Base-by-base conservation (phyloP, 2,113 vertebrate genomes). In the Cnemophilus loriae region DNA sequence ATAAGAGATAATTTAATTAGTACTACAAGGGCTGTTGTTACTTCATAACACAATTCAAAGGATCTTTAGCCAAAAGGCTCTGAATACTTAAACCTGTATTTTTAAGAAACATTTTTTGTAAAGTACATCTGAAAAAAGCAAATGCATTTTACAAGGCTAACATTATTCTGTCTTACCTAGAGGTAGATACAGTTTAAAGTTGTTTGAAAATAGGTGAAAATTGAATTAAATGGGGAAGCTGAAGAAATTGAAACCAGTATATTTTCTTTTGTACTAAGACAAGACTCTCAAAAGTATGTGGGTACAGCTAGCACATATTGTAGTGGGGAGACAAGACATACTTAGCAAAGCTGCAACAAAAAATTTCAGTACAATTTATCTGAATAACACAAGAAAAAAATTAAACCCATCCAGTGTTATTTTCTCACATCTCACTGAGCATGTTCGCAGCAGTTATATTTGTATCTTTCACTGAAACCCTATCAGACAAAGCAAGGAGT, bases 241-340 rank as follows among this genome's bases (percentile, higher is more conserved):
- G 14, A 89, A 77, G 39, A 80, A 94, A 84, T 13, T 76, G 27
- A 95, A 94, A 67, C 5, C 4, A 84, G 39, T 23, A 8, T 14
- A 37, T 57, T 83, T 89, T 59, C 21, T 71, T 80, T 64, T 85
- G 33, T 83, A 30, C 28, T 53, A 80, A 67, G 80, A 52, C 14
- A 87, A 50, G 39, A 60, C 87, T 82, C 30, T 84, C 20, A 49
- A 39, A 87, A 61, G 4, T 59, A 35, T 68, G 7, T 8, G 7
- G 1, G 13, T 75, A 65, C 1, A 21, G n/a, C 63, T 1, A 21
- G n/a, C 63, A 42, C 8, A 19, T 3, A 1, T 33, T 13, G 28
- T 60, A n/a, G 32, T 55, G 47, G 28, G 2, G 39, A 59, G 26
- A 77, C 20, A 68, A 86, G 47, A n/a, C 16, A 80, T 11, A n/a